Base-by-base conservation (phyloP, 2,113 vertebrate species). In the Pycnonotus jocosus region DNA sequence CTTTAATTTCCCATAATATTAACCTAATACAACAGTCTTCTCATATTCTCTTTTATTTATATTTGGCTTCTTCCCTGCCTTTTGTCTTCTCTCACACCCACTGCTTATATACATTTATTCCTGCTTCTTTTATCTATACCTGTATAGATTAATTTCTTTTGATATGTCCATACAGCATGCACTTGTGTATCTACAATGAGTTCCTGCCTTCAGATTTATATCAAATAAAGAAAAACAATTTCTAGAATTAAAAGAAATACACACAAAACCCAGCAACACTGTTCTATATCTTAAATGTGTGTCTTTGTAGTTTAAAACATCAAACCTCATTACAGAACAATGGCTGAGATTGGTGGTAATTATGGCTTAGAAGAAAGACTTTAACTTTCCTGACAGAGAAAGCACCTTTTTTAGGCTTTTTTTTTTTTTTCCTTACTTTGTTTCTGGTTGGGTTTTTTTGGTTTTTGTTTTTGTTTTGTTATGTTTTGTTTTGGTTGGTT, bases 111-210 rank as follows among this genome's bases (percentile, higher is more conserved):
- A 76, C 31, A 87, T 81, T 92, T 81, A 81, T 93, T 95, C 38
- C 72, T 93, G 20, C 35, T 86, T 86, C 88, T 93, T 96, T 94
- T 86, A 88, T 96, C 92, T 96, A 27, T 68, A 90, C 40, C 56
- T 92, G 25, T 81, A 81, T 42, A 92, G 76, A 96, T 88, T 93
- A 92, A 92, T 92, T 90, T 64, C 37, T 93, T 95, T 97, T 94
- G 95, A 95, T 96, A 94, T 68, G 82, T 90, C 85, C 90, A 70
- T 78, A 45, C 38, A 51, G 68, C n/a, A 56, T 30, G 40, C 44
- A 89, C 40, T 88, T 78, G 33, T 74, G n/a, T 92, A 88, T 86
- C 85, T 74, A 70, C 85, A 93, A 92, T 60, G 38, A 73, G 23
- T 78, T 88, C 15, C 56, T 95, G 85, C 74, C 64, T 94, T 96